Evolutionary conservation across 1,140 invertebrate species (phyloP), one percentile per base, ranked within the genome.

Genomic region (Hesperophylax magnus): DNA sequence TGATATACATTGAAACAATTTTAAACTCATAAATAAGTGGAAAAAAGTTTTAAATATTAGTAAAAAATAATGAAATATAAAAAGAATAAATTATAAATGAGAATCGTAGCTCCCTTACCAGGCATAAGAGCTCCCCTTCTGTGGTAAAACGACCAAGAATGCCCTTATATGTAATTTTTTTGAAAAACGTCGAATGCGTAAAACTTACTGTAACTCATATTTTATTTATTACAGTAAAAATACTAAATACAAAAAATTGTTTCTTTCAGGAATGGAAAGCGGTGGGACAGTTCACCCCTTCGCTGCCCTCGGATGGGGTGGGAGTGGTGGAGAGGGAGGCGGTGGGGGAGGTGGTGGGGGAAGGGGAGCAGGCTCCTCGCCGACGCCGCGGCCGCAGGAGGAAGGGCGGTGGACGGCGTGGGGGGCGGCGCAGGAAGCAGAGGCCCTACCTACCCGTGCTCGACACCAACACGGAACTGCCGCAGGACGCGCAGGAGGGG

Each of bases 381-480:
- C 22, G 52, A n/a, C 52, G 71, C 22, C 18, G 27, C 11, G 52
- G 71, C 82, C 67, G 67, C 39, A 22, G 71, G 52, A 54, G 71
- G 71, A 75, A 75, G 53, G 71, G 71, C 52, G 15, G 71, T 4
- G 71, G 34, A 47, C 31, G 67, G 34, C 88, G 88, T 85, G 85
- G 86, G 79, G 85, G 86, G 22, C 87, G 87, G 74, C 87, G 88
- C 85, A 86, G 88, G 84, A 89, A 88, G 81, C 83, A 85, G 71
- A 84, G 82, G 3, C 82, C 82, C 7, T 81, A 81, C 31, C 22
- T 81, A 47, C 82, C 82, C 14, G 58, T 17, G 11, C 56, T 63
- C n/a, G 58, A 77, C 39, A 76, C 53, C 74, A 76, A 58, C 58
- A 17, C 58, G 58, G 74, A 76, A 18, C 54, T 76, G n/a, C 9